Base-by-base conservation (phyloP, 1,140 invertebrate species). In the Colletes gigas region DNA sequence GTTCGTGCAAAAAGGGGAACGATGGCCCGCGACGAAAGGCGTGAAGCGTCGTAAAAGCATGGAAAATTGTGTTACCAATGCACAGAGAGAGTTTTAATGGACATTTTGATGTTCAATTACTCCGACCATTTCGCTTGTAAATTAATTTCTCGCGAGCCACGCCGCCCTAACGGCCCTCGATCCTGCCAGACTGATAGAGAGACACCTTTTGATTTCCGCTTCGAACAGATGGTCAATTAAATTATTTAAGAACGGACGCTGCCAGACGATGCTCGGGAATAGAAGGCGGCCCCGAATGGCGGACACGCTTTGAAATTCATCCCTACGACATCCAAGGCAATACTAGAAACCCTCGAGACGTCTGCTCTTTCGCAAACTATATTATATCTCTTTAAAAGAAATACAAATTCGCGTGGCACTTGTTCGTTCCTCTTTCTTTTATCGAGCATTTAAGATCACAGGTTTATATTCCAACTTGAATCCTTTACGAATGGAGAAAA, bases 71-170 rank as follows among this genome's bases (percentile, higher is more conserved):
- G 78, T 80, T 80, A 80, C 19, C 17, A 75, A 68, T 80, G 71
- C 62, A 80, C 62, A 80, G 71, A 80, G 71, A 74, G 78, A 54
- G 41, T 80, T 80, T 80, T 80, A 73, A 80, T 80, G 78, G 78
- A 80, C 78, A 80, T 75, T 80, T 75, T 80, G 78, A 80, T 75
- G 78, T 74, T 68, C 78, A 80, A 80, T 80, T 80, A 80, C 72
- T 62, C 44, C 78, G 78, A 60, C 63, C 78, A 75, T 80, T 80
- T 79, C 71, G 63, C 62, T 75, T 75, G 75, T 80, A 80, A 80
- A 75, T 80, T 80, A 67, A 75, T 80, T 75, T 80, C 63, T 75
- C 50, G 19, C 77, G 69, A 65, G 39, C 10, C 21, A n/a, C 44
- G 14, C 10, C 41, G n/a, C 12, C 14, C 63, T 10, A 17, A 39